Evolutionary conservation across 2,888 invertebrate species (phyloP).

Genomic region (Ernsta delagoae): DNA sequence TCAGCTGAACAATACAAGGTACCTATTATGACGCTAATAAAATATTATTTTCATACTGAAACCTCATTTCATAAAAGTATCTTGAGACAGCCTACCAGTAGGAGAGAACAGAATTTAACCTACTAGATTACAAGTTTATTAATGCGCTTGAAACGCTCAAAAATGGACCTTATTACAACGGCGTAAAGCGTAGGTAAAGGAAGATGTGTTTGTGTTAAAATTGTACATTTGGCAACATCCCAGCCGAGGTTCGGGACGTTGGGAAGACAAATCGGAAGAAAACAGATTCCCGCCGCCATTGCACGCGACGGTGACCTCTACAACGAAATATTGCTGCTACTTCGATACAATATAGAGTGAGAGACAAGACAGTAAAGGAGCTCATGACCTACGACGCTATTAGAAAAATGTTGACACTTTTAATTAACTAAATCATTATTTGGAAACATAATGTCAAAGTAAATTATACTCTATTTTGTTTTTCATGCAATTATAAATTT

Average conservation of each 20-base stretch:
- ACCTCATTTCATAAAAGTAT: too few relatives aligned
- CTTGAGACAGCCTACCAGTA: too few relatives aligned
- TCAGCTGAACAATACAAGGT: conserved; percentile 52
- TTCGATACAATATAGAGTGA: conserved; percentile 35
- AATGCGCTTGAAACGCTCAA: conserved; percentile 27
- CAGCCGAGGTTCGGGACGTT: conserved; percentile 77
- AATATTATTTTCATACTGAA: conserved; percentile 72
- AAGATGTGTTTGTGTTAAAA: conserved; percentile 51
- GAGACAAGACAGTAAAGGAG: background rate
- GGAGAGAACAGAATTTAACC: too few relatives aligned
- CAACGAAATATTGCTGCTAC: conserved; percentile 58
- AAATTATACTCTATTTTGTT: too few relatives aligned
- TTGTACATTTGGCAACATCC: conserved; percentile 78
- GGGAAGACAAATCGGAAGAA: conserved; percentile 81
- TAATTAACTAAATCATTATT: too few relatives aligned
- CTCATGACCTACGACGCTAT: background rate
- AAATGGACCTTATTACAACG: conserved; percentile 45
- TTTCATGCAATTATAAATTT: too few relatives aligned
- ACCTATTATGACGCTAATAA: conserved; percentile 68
- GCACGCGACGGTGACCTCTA: conserved; percentile 54
- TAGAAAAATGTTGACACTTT: too few relatives aligned
- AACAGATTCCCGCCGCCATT: conserved; percentile 79
- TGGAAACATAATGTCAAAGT: too few relatives aligned
- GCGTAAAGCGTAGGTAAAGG: conserved; percentile 42
- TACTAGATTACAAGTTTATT: too few relatives aligned